Conservation (phyloP, 2,888 invertebrate species). For the Balanococcus diminutus region DNA sequence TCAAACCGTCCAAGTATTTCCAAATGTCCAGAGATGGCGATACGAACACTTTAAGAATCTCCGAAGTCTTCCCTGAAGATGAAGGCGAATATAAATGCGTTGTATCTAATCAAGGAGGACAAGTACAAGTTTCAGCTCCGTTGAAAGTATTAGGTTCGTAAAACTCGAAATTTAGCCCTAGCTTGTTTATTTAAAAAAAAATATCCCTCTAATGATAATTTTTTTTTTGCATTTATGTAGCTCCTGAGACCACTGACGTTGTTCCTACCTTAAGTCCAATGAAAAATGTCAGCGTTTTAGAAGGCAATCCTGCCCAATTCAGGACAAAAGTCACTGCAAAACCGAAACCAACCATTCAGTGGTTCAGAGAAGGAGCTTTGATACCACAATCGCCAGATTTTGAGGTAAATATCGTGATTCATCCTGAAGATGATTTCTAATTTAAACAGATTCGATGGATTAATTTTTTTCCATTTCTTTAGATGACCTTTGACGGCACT, state of each 20-base stretch:
- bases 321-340: conserved; percentile 86
- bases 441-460: neutral
- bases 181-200: too few relatives aligned
- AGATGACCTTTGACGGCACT: conserved; percentile 94
- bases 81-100: conserved; percentile 97
- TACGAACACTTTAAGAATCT: conserved; percentile 83
- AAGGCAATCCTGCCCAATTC: conserved; percentile 92
- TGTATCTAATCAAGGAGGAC: conserved; percentile 81
- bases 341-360: conserved; percentile 90
- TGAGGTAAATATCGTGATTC: conserved; percentile 71
- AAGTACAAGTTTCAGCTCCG: conserved; percentile 76
- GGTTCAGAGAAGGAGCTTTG: conserved; percentile 92
- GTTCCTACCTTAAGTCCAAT: conserved; percentile 82
- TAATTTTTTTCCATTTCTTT: conserved; percentile 60
- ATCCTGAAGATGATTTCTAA: neutral
- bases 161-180: too few relatives aligned
- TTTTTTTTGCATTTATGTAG: too few relatives aligned
- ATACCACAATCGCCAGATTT: conserved; percentile 94
- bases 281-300: conserved; percentile 83
- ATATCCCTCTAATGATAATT: neutral
- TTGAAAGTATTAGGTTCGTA: conserved; percentile 73
- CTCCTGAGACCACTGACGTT: conserved; percentile 79
- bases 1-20: conserved; percentile 97
- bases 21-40: conserved; percentile 92
- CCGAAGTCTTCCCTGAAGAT: conserved; percentile 97